Percentiles rank a stretch among this genome's conserved stretches.
These are phyloP conservation scores for Meloidogyne floridensis DNA, from an alignment of 1,140 invertebrate genomes.

Conservation along the genomic window DNA sequence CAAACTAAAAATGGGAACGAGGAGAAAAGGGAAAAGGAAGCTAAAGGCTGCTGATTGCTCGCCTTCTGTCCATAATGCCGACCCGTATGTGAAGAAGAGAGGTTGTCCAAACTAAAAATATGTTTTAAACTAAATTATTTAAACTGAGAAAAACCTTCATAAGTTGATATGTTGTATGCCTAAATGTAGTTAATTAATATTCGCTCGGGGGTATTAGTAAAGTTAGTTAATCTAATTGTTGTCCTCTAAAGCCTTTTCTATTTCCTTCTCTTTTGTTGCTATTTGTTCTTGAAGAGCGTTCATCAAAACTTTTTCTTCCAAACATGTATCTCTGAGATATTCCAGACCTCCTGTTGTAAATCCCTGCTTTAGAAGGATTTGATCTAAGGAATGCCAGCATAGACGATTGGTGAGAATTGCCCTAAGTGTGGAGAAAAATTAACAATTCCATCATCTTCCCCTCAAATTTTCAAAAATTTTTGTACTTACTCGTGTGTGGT, in stretches of 20 bases:
- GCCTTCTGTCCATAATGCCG: not conserved
- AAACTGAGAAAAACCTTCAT: not conserved
- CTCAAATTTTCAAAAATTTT: not conserved
- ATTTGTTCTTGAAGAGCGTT: not conserved
- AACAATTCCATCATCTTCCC: not conserved
- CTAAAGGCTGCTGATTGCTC: not conserved
- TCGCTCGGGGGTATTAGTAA: too few relatives aligned
- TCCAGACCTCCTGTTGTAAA: constrained; percentile 45
- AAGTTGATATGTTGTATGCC: too few relatives aligned
- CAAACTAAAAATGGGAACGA: not conserved
- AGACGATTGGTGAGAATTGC: constrained; percentile 39
- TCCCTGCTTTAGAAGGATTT: constrained; percentile 51
- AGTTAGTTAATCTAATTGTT: not conserved
- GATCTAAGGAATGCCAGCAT: constrained; percentile 49
- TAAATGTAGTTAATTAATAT: too few relatives aligned
- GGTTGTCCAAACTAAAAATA: too few relatives aligned
- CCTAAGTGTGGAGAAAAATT: not conserved
- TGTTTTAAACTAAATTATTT: not conserved
- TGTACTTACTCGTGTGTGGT: constrained; percentile 42
- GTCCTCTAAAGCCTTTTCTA: not conserved
- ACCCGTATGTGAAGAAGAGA: not conserved
- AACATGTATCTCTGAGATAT: constrained; percentile 42
- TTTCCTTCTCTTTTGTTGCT: constrained; percentile 3
- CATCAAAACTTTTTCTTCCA: constrained; percentile 35
- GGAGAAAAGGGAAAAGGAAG: constrained; percentile 1